Base-by-base conservation (phyloP, 2,113 vertebrate genomes). In the Marmota monax region DNA sequence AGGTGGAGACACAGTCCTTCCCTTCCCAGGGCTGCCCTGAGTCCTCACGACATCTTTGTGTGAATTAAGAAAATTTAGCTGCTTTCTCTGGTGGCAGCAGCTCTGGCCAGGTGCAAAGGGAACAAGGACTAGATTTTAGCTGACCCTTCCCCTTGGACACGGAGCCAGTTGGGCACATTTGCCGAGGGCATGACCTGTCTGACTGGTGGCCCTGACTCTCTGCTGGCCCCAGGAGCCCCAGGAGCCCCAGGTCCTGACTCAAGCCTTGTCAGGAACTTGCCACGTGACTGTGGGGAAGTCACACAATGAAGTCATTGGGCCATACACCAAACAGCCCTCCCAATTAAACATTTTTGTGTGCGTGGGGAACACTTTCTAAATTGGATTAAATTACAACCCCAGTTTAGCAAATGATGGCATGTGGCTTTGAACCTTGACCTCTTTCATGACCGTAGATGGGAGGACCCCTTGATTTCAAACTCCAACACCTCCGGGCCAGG, bases 361-460 rank as follows among this genome's bases (percentile, higher is more conserved):
- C 14, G 12, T 34, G 13, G 3, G 18, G 34, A 17, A 16, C 27
- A 16, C 22, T 22, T 56, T 84, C 18, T 27, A 27, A 14, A 18
- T 20, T 20, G 53, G 37, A 20, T 4, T 7, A 63, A n/a, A 34
- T 1, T 10, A 17, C 32, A 20, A 63, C 4, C 17, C 20, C 25
- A 22, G 16, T n/a, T 42, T n/a, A 56, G 78, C 56, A 48, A 9
- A 8, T 23, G 91, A 48, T 3, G n/a, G 23, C 22, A 22, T 17
- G 0, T 11, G 88, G 32, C 83, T 58, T 67, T 12, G 39, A 77
- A 45, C 37, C 37, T 27, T 34, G 16, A 3, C 13, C 20, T 37
- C 39, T 51, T 76, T 27, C 4, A 0, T n/a, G 37, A 25, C 10
- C 7, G 0, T 14, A 32, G 32, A 18, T 2, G 2, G 13, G 70